Percentiles rank a stretch among this genome's conserved stretches.
Evolutionary conservation across 2,797 vertebrate species (phyloP).

Genomic region (Enteromius radiatus): DNA sequence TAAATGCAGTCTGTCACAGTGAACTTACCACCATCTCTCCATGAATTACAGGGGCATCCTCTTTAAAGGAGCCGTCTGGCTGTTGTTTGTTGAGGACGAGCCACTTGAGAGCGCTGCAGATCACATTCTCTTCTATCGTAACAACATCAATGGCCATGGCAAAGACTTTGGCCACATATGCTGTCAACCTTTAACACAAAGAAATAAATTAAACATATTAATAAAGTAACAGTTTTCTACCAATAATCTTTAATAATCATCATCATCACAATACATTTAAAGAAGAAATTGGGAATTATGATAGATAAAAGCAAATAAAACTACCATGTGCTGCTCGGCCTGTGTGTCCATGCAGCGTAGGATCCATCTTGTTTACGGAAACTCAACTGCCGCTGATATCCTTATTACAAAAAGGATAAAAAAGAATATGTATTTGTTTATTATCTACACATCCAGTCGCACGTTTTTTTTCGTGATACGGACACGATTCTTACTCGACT

Average conservation of each 20-base stretch:
- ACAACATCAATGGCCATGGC: constrained; percentile 75
- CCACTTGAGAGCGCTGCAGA: constrained; percentile 85
- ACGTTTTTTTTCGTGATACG: no score
- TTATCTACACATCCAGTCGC: no score
- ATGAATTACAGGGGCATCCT: constrained; percentile 66
- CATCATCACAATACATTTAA: not conserved
- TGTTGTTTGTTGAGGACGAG: constrained; percentile 81
- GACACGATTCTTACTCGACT: no score
- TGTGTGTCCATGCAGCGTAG: not conserved
- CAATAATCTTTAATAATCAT: no score
- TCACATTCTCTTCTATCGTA: constrained; percentile 59
- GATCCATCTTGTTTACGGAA: constrained; percentile 52
- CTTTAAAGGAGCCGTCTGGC: constrained; percentile 77
- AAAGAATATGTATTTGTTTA: no score
- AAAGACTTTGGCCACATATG: constrained; percentile 88
- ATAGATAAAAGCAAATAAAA: not conserved
- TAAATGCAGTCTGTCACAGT: not conserved
- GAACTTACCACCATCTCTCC: constrained; percentile 75
- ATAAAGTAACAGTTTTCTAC: not conserved
- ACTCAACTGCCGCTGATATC: constrained; percentile 31
- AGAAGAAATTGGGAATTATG: not conserved
- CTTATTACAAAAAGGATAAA: not conserved
- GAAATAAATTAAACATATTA: not conserved
- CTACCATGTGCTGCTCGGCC: constrained; percentile 56
- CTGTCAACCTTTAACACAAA: constrained; percentile 81